Conservation (phyloP, 1,140 invertebrate species). For the Saccostrea glomerata region DNA sequence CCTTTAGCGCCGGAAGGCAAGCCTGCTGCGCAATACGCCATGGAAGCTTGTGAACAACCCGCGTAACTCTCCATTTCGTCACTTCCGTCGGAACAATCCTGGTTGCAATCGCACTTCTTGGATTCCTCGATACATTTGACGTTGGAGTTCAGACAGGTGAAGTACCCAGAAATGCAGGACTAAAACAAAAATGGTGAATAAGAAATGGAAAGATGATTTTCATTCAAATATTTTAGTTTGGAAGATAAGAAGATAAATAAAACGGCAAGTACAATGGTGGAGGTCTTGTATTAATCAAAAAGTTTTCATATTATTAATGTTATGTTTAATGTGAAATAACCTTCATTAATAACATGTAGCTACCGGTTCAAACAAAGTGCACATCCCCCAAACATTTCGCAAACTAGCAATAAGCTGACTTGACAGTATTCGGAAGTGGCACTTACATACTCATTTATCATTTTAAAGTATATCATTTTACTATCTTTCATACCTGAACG, state of each 20-base stretch:
- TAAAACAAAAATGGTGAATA: not conserved
- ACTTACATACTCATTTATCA: too few relatives aligned
- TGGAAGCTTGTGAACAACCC: not conserved
- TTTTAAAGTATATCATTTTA: not conserved
- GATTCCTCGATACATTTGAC: slow-evolving; percentile 78
- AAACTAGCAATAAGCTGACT: too few relatives aligned
- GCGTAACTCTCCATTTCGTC: slow-evolving; percentile 84
- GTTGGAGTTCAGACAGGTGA: slow-evolving; percentile 7
- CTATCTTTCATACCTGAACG: slow-evolving; percentile 12
- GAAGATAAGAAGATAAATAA: not conserved
- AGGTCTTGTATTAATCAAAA: not conserved
- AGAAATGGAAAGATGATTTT: not conserved
- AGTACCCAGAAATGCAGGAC: not conserved
- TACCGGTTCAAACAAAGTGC: too few relatives aligned
- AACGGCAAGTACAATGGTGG: too few relatives aligned
- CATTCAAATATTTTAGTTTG: too few relatives aligned
- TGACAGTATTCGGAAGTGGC: too few relatives aligned
- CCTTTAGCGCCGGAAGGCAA: not conserved
- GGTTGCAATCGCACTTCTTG: slow-evolving; percentile 79
- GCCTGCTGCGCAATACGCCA: not conserved
- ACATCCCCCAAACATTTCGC: too few relatives aligned
- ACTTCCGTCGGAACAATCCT: slow-evolving; percentile 77
- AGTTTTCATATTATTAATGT: not conserved
- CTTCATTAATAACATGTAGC: too few relatives aligned
- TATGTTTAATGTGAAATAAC: not conserved